phyloP scores from a whole-genome alignment of 2,113 vertebrate species.

The Tapirus terrestris region DNA sequence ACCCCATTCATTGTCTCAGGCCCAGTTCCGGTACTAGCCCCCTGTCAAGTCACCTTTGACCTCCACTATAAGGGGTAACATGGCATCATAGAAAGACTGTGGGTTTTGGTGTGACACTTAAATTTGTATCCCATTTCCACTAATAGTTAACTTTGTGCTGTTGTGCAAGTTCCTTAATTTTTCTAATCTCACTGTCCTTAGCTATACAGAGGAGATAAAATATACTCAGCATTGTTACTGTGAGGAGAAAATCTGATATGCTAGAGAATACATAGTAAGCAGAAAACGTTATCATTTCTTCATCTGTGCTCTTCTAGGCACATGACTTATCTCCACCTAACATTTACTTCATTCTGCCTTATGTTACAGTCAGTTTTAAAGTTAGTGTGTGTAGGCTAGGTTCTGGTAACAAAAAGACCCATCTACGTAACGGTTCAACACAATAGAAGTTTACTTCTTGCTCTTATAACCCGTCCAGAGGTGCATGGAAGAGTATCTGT shows the following conservation, averaged over 20 bases:
- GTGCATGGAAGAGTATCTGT: background rate
- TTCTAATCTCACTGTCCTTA: background rate
- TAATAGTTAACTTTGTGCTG: background rate
- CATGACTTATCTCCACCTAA: background rate
- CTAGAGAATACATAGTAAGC: background rate
- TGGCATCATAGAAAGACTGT: background rate
- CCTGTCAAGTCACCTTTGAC: background rate
- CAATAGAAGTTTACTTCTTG: background rate
- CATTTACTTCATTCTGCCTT: background rate
- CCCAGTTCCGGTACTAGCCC: background rate
- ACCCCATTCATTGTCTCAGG: background rate
- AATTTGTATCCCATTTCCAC: background rate
- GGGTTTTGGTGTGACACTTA: background rate
- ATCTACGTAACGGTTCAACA: background rate
- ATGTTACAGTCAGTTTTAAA: background rate
- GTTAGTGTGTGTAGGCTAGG: background rate
- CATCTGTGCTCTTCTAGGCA: background rate
- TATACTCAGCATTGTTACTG: background rate
- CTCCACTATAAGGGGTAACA: background rate
- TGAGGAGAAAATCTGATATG: background rate
- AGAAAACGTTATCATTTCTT: constrained; percentile 1
- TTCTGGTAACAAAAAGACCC: background rate
- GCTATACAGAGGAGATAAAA: background rate
- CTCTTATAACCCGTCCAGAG: background rate
- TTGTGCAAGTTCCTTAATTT: background rate